These are phyloP conservation scores for Cnemophilus loriae DNA, from an alignment of 2,113 vertebrate genomes.

Conservation along the genomic window DNA sequence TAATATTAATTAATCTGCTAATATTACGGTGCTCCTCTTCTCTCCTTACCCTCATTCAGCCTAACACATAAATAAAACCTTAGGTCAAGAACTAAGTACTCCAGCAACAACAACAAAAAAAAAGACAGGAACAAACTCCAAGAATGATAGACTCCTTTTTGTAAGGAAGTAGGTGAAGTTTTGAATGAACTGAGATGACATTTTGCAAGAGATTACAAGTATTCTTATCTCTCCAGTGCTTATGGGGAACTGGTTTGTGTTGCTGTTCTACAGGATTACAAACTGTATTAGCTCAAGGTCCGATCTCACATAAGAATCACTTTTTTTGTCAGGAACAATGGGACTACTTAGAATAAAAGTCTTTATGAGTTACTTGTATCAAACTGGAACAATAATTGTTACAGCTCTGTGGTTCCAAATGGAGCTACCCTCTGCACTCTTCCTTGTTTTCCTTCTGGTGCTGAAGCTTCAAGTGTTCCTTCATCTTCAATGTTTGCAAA, in stretches of 20 bases:
- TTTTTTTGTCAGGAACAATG: slow-evolving; percentile 45
- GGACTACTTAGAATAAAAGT: slow-evolving; percentile 42
- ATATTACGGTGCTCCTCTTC: slow-evolving; percentile 14
- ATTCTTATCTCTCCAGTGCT: background rate
- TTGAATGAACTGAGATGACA: background rate
- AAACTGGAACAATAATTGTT: slow-evolving; percentile 62
- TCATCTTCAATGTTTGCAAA: slow-evolving; percentile 62
- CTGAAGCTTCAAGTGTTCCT: slow-evolving; percentile 72
- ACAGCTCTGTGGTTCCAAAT: slow-evolving; percentile 51
- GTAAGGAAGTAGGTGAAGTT: background rate
- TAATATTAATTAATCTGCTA: background rate
- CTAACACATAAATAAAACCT: background rate
- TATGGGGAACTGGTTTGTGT: background rate
- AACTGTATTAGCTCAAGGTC: background rate
- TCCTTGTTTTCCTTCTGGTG: slow-evolving; percentile 72
- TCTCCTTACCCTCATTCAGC: background rate
- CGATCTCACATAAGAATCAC: slow-evolving; percentile 29
- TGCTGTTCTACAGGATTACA: slow-evolving; percentile 48
- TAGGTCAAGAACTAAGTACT: slow-evolving; percentile 36
- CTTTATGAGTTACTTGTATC: slow-evolving; percentile 53
- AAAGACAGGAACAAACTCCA: background rate
- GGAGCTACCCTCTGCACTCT: slow-evolving; percentile 62
- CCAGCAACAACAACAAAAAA: background rate
- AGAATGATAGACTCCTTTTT: background rate
- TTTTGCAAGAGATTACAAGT: background rate